Conservation (phyloP, 2,113 vertebrate genomes). For the Elaphurus davidianus region DNA sequence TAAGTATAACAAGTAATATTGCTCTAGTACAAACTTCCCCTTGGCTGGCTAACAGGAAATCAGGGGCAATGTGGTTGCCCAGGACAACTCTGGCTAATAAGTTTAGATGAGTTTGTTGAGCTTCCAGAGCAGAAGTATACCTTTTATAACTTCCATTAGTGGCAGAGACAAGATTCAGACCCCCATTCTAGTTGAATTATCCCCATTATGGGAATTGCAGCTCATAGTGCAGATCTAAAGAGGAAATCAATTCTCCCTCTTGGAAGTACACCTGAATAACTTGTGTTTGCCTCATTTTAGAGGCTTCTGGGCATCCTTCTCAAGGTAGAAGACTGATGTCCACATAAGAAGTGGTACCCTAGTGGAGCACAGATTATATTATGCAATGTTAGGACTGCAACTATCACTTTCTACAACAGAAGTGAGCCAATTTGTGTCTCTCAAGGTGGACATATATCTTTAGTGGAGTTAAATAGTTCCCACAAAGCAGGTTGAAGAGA, state of each 20-base stretch:
- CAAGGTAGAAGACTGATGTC: not conserved
- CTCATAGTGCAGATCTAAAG: not conserved
- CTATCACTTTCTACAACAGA: not conserved
- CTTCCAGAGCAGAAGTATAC: not conserved
- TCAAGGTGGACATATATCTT: not conserved
- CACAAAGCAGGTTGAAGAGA: conserved; percentile 8
- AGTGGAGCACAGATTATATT: not conserved
- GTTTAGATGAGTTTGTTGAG: not conserved
- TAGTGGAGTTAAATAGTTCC: not conserved
- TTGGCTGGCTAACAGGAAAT: not conserved
- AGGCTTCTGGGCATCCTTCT: not conserved
- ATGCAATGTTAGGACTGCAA: not conserved
- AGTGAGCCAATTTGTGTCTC: not conserved
- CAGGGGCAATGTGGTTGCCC: not conserved
- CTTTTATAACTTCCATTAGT: not conserved
- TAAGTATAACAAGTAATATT: not conserved
- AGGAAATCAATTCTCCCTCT: not conserved
- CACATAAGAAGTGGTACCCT: not conserved
- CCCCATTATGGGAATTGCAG: not conserved
- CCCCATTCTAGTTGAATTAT: not conserved
- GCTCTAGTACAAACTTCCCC: not conserved
- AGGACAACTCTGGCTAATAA: not conserved
- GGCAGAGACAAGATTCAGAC: not conserved
- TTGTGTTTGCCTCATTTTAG: not conserved
- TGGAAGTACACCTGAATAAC: not conserved